Base-by-base conservation (phyloP, 2,797 vertebrate genomes). In the Hoplostethus atlanticus region DNA sequence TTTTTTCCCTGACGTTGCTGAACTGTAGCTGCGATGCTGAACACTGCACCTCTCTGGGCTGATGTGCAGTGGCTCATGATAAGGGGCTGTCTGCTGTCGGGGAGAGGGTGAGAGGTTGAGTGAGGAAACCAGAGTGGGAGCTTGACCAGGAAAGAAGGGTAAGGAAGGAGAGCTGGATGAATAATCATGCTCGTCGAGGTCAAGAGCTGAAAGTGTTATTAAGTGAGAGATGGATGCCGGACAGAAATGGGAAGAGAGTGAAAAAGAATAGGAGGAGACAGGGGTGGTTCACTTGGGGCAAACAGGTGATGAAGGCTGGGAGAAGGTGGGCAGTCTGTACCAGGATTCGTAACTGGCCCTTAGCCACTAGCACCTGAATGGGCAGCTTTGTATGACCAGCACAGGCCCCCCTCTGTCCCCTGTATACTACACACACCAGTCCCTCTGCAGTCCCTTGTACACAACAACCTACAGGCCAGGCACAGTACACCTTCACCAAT, bases 351-450 rank as follows among this genome's bases (percentile, higher is more conserved):
- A 76, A 69, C 54, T 83, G 81, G 81, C 86, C 77, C 15, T 17
- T 47, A 42, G 84, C 85, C 82, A 73, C 25, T 10, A 5, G 48
- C 54, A 80, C 77, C 68, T 92, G 87, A 93, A 92, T 87, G 83
- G 84, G 57, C 55, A 64, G 77, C 91, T 90, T 92, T 93, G 91
- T 93, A 61, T 53, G 73, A 79, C 57, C 64, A 53, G 65, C 67
- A 89, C 78, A 88, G 75, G 59, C 81, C 31, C 4, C 30, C 58
- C 48, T 80, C 82, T 91, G 86, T 87, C 72, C 64, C 73, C 60
- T 70, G n/a, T 1, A 5, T 0, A 56, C 12, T 12, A 44, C 57
- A 59, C 57, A 40, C 17, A 42, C 36, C 30, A 38, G 56, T 55
- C 30, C 36, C 59, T 58, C 58, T 15, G 16, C 54, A 76, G 50